Conservation (phyloP, 1,140 invertebrate species). For the Hyposmocoma kahamanoa region DNA sequence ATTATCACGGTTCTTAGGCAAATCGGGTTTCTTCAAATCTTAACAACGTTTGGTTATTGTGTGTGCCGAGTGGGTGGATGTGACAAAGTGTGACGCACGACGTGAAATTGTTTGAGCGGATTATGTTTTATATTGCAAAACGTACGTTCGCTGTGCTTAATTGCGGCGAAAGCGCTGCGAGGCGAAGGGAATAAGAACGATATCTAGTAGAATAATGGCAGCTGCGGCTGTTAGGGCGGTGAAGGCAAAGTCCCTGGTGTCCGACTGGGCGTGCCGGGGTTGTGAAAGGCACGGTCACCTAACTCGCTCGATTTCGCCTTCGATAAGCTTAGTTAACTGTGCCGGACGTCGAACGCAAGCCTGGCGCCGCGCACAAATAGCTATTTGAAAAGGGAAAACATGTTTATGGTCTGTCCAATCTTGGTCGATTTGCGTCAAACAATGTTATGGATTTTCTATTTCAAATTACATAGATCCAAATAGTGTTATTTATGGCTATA, state of each 20-base stretch:
- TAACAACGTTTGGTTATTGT: slow-evolving; percentile 8
- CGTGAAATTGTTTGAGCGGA: slow-evolving; percentile 11
- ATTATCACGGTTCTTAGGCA: slow-evolving; percentile 6
- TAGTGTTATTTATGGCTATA: too few relatives aligned
- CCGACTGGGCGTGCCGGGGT: slow-evolving; percentile 34
- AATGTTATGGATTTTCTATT: too few relatives aligned
- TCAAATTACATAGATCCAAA: too few relatives aligned
- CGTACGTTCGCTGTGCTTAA: slow-evolving; percentile 7
- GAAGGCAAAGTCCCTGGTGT: slow-evolving; percentile 30
- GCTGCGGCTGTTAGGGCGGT: slow-evolving; percentile 24
- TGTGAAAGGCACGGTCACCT: slow-evolving; percentile 48
- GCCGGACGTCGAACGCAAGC: too few relatives aligned
- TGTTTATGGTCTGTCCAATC: too few relatives aligned
- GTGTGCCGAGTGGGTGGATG: slow-evolving; percentile 17
- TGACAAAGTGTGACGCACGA: slow-evolving; percentile 10
- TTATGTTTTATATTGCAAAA: slow-evolving; percentile 15
- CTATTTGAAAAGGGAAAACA: too few relatives aligned
- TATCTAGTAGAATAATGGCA: slow-evolving; percentile 18
- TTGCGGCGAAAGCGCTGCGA: slow-evolving; percentile 19
- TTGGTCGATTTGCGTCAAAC: too few relatives aligned
- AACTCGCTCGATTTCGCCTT: slow-evolving; percentile 38
- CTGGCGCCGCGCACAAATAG: too few relatives aligned
- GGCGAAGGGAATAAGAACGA: slow-evolving; percentile 2
- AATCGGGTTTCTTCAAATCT: slow-evolving; percentile 12
- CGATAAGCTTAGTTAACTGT: slow-evolving; percentile 28